Evolutionary conservation across 2,888 invertebrate species (phyloP).

Genomic region (Miltochrista miniata): DNA sequence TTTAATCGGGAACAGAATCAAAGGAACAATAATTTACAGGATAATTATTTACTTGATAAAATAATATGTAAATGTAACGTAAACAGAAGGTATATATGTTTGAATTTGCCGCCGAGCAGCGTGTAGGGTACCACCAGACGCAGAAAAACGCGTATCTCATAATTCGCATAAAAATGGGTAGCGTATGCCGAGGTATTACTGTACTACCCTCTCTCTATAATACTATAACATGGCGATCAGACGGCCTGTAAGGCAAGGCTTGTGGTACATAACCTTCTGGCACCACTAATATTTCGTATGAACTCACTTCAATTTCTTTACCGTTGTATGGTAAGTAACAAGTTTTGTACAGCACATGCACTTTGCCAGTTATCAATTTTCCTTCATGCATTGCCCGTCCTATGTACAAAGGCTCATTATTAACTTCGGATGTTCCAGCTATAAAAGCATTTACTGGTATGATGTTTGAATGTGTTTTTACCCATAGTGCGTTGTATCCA

Average conservation of each 20-base stretch:
- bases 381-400: slow-evolving; percentile 88
- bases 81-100: no score
- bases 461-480: slow-evolving; percentile 77
- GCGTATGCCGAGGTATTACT: no score
- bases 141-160: no score
- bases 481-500: slow-evolving; percentile 68
- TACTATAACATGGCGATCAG: no score
- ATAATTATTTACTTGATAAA: no score
- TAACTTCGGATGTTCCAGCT: slow-evolving; percentile 79
- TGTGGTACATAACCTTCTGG: slow-evolving; percentile 15
- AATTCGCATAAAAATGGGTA: no score
- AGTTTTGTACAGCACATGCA: slow-evolving; percentile 85
- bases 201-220: no score
- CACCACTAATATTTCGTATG: slow-evolving; percentile 47
- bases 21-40: no score
- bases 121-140: no score
- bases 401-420: slow-evolving; percentile 82
- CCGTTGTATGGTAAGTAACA: slow-evolving; percentile 86
- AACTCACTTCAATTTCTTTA: slow-evolving; percentile 31
- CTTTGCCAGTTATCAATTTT: slow-evolving; percentile 89
- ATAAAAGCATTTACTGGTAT: slow-evolving; percentile 87
- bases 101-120: no score
- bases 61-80: no score
- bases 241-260: slow-evolving; percentile 9
- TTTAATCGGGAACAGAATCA: no score